Base-by-base conservation (phyloP, 2,113 vertebrate species). In the Ia io region DNA sequence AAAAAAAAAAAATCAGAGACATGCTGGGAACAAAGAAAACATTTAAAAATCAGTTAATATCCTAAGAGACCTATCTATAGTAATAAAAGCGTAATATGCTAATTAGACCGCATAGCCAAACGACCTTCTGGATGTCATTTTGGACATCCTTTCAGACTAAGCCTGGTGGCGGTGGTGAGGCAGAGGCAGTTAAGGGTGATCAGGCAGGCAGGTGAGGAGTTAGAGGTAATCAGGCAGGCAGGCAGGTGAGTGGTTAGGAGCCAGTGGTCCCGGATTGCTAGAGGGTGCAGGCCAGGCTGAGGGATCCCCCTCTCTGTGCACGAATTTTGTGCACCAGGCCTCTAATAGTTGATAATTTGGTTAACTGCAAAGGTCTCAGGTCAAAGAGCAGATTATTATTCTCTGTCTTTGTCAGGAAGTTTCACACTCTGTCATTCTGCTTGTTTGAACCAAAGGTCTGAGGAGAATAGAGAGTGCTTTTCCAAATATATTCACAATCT, bases 81-180 rank as follows among this genome's bases (percentile, higher is more conserved):
- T 59, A 61, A 61, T 11, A 59, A 61, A 28, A 28, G 59, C 1
- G 0, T 28, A 61, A 61, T 61, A 61, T 61, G 59, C 23, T 61
- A 61, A 61, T 61, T 61, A 61, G 9, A 61, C 59, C 1, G 0
- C 56, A 61, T 10, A 28, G 23, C 25, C 9, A 11, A 61, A 61
- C 10, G 59, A 61, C 59, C 59, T 59, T 59, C 56, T 11, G 59
- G 59, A 61, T 11, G 0, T 61, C 23, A 61, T 61, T 61, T 25
- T 28, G 25, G 10, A 61, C 59, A 61, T 61, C 25, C 59, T 61
- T 61, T 25, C 25, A 61, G 59, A 61, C 25, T 61, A 61, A 61
- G 23, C 25, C 1, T 1, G 1, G 10, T 11, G 25, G 9, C 1
- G 10, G 10, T 10, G 10, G 23, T 28, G 59, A 61, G 25, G 59